Evolutionary conservation across 2,888 invertebrate species (phyloP).

Genomic region (Agrenia bidenticulata): DNA sequence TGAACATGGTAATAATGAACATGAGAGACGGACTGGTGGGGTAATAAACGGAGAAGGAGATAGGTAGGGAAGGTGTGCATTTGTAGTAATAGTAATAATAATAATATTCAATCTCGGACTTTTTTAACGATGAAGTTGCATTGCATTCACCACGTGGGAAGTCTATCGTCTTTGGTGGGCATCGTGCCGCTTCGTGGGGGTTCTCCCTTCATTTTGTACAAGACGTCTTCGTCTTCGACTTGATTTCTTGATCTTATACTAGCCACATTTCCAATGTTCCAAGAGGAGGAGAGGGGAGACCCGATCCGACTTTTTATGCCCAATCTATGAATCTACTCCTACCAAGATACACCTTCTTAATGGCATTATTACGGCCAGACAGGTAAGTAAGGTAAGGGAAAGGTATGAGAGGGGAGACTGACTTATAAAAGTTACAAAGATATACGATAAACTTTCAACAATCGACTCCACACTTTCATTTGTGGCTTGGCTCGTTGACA

Average conservation of each 20-base stretch:
- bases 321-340: conserved; percentile 8
- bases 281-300: too few relatives aligned
- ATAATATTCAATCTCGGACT: conserved; percentile 25
- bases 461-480: conserved; percentile 31
- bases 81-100: conserved; percentile 22
- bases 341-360: conserved; percentile 6
- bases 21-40: background rate
- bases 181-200: conserved; percentile 53
- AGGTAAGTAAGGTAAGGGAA: background rate
- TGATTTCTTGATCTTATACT: conserved; percentile 35
- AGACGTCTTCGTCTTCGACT: conserved; percentile 24
- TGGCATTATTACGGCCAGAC: background rate
- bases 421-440: too few relatives aligned
- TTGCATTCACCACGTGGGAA: conserved; percentile 49
- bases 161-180: conserved; percentile 53
- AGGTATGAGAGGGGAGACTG: too few relatives aligned
- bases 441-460: conserved; percentile 19
- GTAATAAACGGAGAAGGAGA: conserved; percentile 14
- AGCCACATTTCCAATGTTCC: conserved; percentile 12
- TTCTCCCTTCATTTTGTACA: conserved; percentile 39
- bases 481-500: conserved; percentile 13
- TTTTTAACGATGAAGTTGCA: conserved; percentile 35
- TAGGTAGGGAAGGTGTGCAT: conserved; percentile 28
- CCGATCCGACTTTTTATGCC: background rate
- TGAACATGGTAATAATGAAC: conserved; percentile 7